These are phyloP conservation scores for Strongylocentrotus purpuratus DNA, from an alignment of 35 echinoderm and acorn worm species.

Conservation along the genomic window DNA sequence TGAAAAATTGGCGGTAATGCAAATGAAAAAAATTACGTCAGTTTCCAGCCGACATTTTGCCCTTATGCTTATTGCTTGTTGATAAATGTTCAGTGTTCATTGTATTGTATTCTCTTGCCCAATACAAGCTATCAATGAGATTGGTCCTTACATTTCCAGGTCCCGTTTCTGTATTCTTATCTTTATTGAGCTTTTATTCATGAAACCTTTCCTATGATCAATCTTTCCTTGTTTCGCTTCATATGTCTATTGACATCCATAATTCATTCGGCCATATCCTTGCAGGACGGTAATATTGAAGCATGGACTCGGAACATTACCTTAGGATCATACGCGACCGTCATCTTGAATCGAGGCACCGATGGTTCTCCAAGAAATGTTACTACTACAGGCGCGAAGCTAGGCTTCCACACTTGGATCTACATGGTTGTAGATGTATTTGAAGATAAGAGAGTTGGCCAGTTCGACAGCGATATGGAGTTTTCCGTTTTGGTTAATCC, in stretches of 20 bases:
- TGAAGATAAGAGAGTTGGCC: background rate
- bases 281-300: constrained; percentile 41
- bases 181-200: too few relatives aligned
- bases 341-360: constrained; percentile 46
- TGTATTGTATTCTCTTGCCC: too few relatives aligned
- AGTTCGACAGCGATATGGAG: background rate
- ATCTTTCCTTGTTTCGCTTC: background rate
- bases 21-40: too few relatives aligned
- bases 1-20: too few relatives aligned
- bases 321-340: background rate
- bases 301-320: constrained; percentile 48
- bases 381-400: background rate
- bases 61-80: too few relatives aligned
- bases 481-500: constrained; percentile 37
- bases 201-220: too few relatives aligned
- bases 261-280: background rate
- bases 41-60: too few relatives aligned
- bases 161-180: too few relatives aligned
- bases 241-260: background rate
- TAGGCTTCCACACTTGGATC: constrained; percentile 12
- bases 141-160: too few relatives aligned
- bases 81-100: too few relatives aligned
- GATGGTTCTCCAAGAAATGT: constrained; percentile 35
- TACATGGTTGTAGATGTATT: constrained; percentile 58
- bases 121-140: too few relatives aligned